Conservation (phyloP, 2,797 vertebrate genomes). For the Sebastes kiyomatsui region DNA sequence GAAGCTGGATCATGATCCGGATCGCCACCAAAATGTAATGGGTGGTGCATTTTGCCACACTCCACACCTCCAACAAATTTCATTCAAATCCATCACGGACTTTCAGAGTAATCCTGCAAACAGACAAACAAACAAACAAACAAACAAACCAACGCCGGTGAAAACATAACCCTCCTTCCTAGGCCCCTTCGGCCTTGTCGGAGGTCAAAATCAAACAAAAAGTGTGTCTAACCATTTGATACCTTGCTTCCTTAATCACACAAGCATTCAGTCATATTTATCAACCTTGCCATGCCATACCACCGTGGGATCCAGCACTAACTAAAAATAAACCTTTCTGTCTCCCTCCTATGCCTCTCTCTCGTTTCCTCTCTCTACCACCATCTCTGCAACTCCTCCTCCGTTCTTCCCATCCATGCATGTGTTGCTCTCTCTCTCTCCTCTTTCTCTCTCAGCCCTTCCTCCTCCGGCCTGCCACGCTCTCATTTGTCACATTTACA, state of each 20-base stretch:
- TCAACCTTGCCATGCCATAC: conserved; percentile 1
- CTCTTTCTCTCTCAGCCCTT: conserved; percentile 58
- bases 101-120: too few species aligned
- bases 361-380: background rate
- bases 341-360: conserved; percentile 1
- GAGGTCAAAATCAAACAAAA: background rate
- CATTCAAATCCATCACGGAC: too few species aligned
- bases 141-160: too few species aligned
- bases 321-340: conserved; percentile 35
- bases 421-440: conserved; percentile 14
- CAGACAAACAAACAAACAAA: too few species aligned
- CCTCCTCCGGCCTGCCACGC: conserved; percentile 64
- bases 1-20: too few species aligned
- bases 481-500: conserved; percentile 85
- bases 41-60: too few species aligned
- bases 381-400: conserved; percentile 1
- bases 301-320: background rate
- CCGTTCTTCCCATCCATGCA: conserved; percentile 1
- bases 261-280: conserved; percentile 27
- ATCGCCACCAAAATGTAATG: too few species aligned
- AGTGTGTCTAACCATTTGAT: background rate
- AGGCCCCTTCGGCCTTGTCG: too few species aligned
- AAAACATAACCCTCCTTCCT: too few species aligned
- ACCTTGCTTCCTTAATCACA: conserved; percentile 12
- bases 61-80: rapidly evolving